Evolutionary conservation across 2,797 vertebrate genomes (phyloP), one percentile per base, ranked within the genome.

Genomic region (Oryzias dopingdopingensis): DNA sequence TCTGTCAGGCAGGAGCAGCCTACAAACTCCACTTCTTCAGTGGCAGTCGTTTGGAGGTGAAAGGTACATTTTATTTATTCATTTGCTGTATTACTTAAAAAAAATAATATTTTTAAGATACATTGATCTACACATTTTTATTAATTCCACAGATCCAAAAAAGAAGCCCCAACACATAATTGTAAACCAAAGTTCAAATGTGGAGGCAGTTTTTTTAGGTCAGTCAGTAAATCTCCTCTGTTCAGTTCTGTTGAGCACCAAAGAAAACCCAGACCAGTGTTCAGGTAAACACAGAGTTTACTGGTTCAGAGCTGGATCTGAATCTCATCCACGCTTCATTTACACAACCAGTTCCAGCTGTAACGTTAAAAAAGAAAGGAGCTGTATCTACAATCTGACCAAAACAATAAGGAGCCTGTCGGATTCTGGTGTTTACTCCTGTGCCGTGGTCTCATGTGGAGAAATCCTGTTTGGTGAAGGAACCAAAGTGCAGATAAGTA

Each of bases 391-490:
- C 61, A 70, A 49, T 42, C 62, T 86, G 54, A 49, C 65, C 43
- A 83, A 44, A 66, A 68, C 54, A n/a, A 14, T 74, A 26, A 26
- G 44, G 16, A 40, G 0, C 52, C 52, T 46, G 0, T 75, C 79
- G 63, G 83, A 87, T 29, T 79, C 48, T 43, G 58, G 43, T 22
- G 18, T 8, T 32, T 50, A 60, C 29, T 56, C 56, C 52, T 55
- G 57, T 26, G 83, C 83, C 22, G 70, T 86, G 5, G 48, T 46
- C 3, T 65, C 62, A 55, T 86, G 83, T 79, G 83, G 80, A 16
- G 4, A 81, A 47, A 76, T 87, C 46, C 73, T 86, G 54, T 81
- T 86, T 71, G 78, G 80, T 1, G 52, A 62, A 37, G 79, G 79
- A 65, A 83, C 76, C 0, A 64, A 29, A 47, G 52, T 83, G 42